phyloP scores from a whole-genome alignment of 1,140 invertebrate genomes.

The Nomia melanderi region DNA sequence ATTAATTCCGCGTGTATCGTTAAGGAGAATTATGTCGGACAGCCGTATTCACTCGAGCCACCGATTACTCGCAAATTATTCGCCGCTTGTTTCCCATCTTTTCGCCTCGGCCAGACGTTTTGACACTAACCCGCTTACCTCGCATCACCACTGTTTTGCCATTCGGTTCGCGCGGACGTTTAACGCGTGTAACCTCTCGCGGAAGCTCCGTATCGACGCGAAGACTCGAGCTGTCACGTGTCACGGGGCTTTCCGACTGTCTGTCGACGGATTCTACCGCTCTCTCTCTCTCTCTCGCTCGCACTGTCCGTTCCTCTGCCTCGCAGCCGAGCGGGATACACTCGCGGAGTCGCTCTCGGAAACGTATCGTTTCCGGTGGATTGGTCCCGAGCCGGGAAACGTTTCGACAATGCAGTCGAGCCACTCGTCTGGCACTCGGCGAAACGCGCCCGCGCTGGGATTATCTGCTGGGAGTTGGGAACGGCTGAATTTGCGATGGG shows the following conservation, averaged over 20 bases:
- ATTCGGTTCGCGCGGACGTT: constrained; percentile 5
- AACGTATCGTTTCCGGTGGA: neutral
- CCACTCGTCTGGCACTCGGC: neutral
- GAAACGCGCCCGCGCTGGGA: neutral
- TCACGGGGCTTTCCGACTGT: neutral
- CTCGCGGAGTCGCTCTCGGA: neutral
- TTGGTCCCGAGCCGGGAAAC: neutral
- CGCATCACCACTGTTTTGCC: neutral
- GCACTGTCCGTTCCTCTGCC: no score
- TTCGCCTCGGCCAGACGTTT: constrained; percentile 20
- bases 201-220: neutral
- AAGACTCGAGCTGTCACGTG: neutral
- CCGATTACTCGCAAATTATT: constrained; percentile 10
- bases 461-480: neutral
- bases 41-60: neutral
- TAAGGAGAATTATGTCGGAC: neutral
- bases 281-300: no score
- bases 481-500: neutral
- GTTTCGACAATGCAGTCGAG: constrained; percentile 7
- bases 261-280: neutral
- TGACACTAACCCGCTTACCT: constrained; percentile 23
- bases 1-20: neutral
- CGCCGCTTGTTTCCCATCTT: neutral
- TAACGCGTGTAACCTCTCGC: constrained; percentile 4
- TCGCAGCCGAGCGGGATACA: constrained; percentile 9